Base-by-base conservation (phyloP, 1,140 invertebrate species). In the Wasmannia auropunctata region DNA sequence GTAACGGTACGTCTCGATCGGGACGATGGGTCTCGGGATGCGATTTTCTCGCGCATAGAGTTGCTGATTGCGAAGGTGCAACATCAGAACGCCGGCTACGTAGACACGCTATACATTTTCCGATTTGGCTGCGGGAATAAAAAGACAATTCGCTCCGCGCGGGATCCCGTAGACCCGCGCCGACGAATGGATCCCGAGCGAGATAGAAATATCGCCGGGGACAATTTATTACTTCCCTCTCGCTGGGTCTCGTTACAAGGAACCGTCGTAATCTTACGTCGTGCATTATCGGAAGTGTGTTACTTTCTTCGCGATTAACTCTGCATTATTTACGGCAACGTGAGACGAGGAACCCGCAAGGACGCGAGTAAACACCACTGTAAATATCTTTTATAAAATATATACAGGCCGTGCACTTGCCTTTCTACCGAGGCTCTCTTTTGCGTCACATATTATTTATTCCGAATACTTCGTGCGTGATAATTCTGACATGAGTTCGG, bases 41-140 rank as follows among this genome's bases (percentile, higher is more conserved):
- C 89, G 89, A 90, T 90, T 90, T 90, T 90, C 88, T 79, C 67
- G 54, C 86, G 88, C 86, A 75, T 81, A 34, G 86, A 87, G 75
- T 89, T 76, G 83, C 86, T 85, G 88, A 90, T 90, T 87, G 89
- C 75, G 28, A 90, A 58, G 80, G 63, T 72, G 85, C 80, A 75
- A 60, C 74, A 84, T 72, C 79, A 60, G 65, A 84, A 70, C 54
- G 62, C 25, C 25, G 58, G 25, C 16, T 46, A 51, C 46, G 56
- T 49, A 88, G 43, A 75, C 56, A 11, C 46, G 54, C 34, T 37
- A 69, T 51, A 79, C 81, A 40, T 40, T 70, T 63, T 43, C 22
- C 67, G 77, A 81, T 86, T 83, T 83, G 49, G 37, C n/a, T 22
- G 56, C 28, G 40, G 25, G 40, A 60, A 54, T 75, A 79, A 83